Conservation (phyloP, 2,888 invertebrate genomes). For the Rotaria socialis region DNA sequence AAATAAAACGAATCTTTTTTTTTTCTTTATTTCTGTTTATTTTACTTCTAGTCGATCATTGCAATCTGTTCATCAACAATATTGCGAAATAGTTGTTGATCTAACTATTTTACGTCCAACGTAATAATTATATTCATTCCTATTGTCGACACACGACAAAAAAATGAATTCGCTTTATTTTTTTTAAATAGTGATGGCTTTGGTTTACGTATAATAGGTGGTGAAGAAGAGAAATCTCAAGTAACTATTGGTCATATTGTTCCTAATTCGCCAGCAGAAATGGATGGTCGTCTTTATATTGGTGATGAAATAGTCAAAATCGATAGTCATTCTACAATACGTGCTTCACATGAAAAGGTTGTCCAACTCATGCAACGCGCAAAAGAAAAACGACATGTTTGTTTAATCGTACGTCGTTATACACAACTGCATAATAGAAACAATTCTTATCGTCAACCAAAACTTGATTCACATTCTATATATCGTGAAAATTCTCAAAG, state of each 20-base stretch:
- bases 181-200: slow-evolving; percentile 77
- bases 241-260: slow-evolving; percentile 95
- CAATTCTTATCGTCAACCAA: neutral
- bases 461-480: neutral
- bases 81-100: neutral
- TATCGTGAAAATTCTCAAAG: neutral
- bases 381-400: slow-evolving; percentile 78
- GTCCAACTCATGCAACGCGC: slow-evolving; percentile 86
- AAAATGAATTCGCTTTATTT: too few species aligned
- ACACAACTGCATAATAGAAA: slow-evolving; percentile 4
- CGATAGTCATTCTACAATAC: slow-evolving; percentile 76
- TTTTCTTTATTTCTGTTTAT: neutral
- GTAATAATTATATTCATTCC: neutral
- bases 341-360: slow-evolving; percentile 84
- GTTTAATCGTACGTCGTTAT: slow-evolving; percentile 70
- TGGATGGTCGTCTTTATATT: slow-evolving; percentile 80
- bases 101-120: neutral
- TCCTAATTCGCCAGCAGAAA: slow-evolving; percentile 84
- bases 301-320: slow-evolving; percentile 92
- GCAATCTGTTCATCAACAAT: slow-evolving; percentile 10
- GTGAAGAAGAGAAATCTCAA: slow-evolving; percentile 91
- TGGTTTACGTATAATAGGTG: slow-evolving; percentile 94
- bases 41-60: neutral
- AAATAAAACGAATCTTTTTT: neutral
- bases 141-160: neutral